Percentiles rank a stretch among this genome's conserved stretches.
These are phyloP conservation scores for Silurus aristotelis DNA, from an alignment of 2,797 vertebrate genomes.

Conservation along the genomic window DNA sequence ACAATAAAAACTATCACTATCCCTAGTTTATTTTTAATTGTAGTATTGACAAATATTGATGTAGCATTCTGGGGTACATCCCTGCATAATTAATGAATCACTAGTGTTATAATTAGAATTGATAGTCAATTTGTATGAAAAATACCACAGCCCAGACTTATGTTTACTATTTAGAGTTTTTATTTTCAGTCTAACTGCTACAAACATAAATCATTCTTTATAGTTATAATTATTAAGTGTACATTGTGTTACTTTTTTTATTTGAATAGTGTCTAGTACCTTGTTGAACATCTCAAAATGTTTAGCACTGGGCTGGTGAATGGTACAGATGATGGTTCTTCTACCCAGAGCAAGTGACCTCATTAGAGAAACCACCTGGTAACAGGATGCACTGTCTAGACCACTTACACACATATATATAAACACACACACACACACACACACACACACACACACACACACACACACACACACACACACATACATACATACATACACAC, in stretches of 20 bases:
- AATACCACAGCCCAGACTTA: background rate
- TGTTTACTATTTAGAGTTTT: background rate
- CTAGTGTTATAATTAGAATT: background rate
- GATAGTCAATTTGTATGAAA: background rate
- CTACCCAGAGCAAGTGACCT: no score
- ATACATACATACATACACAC: conserved; percentile 29
- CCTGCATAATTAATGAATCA: background rate
- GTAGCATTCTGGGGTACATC: background rate
- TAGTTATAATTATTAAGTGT: background rate
- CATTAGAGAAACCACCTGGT: no score
- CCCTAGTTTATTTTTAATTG: background rate
- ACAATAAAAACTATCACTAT: no score
- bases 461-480: conserved; percentile 2
- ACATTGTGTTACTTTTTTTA: background rate
- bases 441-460: conserved; percentile 1
- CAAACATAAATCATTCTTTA: background rate
- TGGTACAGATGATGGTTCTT: no score
- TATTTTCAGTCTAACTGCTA: background rate
- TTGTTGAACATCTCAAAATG: conserved; percentile 99
- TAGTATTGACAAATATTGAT: background rate
- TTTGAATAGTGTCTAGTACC: conserved; percentile 67
- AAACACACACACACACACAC: conserved; percentile 26
- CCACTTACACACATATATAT: background rate
- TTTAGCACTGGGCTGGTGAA: no score
- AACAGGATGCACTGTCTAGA: no score